A percentile compares a stretch with the other conserved stretches of the same genome.
phyloP scores from a whole-genome alignment of 1,140 invertebrate genomes.

The Ostrea denselamellosa region DNA sequence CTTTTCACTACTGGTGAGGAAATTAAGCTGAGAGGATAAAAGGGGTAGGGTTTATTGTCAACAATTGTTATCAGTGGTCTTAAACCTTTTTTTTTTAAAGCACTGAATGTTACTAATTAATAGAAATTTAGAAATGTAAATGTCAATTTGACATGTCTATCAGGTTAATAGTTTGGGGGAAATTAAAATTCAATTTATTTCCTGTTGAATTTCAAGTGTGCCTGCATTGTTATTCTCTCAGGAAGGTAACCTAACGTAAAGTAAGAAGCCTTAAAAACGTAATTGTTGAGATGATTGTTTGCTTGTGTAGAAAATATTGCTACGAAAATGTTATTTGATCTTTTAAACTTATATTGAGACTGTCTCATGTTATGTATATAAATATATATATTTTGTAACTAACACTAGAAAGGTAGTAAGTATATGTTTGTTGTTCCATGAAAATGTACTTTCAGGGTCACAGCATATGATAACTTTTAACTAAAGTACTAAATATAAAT shows the following conservation, averaged over 20 bases:
- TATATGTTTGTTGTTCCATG: too few species aligned
- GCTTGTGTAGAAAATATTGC: too few species aligned
- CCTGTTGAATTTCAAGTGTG: conserved; percentile 18
- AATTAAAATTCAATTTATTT: conserved; percentile 38
- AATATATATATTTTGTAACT: too few species aligned
- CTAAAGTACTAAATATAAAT: too few species aligned
- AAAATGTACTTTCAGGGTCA: too few species aligned
- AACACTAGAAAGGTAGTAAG: too few species aligned
- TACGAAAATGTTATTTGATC: too few species aligned
- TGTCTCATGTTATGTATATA: too few species aligned
- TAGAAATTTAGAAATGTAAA: not conserved
- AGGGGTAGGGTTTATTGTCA: conserved; percentile 2
- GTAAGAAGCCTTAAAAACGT: not conserved
- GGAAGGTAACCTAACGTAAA: not conserved
- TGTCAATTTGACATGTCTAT: conserved; percentile 29
- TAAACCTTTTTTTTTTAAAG: not conserved
- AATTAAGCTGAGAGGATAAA: conserved; percentile 14
- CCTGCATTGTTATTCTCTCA: not conserved
- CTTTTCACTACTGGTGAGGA: conserved; percentile 36
- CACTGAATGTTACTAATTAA: not conserved
- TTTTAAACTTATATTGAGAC: too few species aligned
- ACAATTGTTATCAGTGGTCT: not conserved
- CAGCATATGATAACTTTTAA: too few species aligned
- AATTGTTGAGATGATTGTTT: not conserved
- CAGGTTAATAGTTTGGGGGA: conserved; percentile 10